A percentile compares a stretch with the other conserved stretches of the same genome.
Conservation (phyloP, 2,888 invertebrate species). For the Muscina levida region DNA sequence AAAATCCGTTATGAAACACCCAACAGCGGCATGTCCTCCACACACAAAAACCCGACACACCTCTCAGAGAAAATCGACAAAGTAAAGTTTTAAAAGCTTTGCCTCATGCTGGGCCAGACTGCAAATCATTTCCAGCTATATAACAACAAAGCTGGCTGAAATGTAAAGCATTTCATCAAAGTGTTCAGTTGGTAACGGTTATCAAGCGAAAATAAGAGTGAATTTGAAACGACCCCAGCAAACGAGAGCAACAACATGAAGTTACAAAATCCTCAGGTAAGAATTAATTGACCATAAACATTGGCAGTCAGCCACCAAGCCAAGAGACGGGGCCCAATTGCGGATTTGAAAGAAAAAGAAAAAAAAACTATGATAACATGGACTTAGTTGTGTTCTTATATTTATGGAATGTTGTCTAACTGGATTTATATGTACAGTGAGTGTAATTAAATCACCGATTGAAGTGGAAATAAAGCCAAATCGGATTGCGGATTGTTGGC, state of each 20-base stretch:
- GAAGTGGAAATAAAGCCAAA: no score
- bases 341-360: slow-evolving; percentile 30
- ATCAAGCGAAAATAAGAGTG: slow-evolving; percentile 24
- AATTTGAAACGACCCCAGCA: slow-evolving; percentile 37
- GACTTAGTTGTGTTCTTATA: slow-evolving; percentile 8
- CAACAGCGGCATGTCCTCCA: neutral
- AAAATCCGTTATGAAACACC: slow-evolving; percentile 23
- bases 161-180: slow-evolving; percentile 59
- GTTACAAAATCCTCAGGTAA: slow-evolving; percentile 52
- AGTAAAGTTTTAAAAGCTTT: slow-evolving; percentile 57
- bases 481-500: no score
- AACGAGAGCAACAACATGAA: slow-evolving; percentile 42
- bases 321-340: slow-evolving; percentile 30
- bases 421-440: slow-evolving; percentile 41
- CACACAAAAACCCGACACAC: neutral
- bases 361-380: slow-evolving; percentile 33
- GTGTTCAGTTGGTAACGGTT: slow-evolving; percentile 61
- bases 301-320: slow-evolving; percentile 30
- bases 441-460: neutral
- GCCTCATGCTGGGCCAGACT: neutral
- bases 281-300: slow-evolving; percentile 46
- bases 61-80: slow-evolving; percentile 1
- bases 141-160: slow-evolving; percentile 58
- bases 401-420: slow-evolving; percentile 57
- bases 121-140: slow-evolving; percentile 51